phyloP scores from a whole-genome alignment of 2,113 vertebrate species.

The Bubo bubo region DNA sequence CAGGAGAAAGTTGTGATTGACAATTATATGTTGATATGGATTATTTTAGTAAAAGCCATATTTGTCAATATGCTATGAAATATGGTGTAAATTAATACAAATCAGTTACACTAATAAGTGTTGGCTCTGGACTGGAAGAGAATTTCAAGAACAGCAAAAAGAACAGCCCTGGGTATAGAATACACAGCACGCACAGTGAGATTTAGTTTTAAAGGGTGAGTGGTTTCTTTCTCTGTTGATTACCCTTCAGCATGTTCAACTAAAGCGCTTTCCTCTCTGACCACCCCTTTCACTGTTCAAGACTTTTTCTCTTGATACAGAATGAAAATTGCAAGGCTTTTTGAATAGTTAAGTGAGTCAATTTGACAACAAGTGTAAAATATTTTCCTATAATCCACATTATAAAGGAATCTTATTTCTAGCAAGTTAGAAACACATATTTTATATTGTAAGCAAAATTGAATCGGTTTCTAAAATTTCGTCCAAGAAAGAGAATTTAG shows the following conservation, averaged over 20 bases:
- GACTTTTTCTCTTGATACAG: background rate
- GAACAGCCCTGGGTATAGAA: background rate
- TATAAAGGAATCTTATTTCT: background rate
- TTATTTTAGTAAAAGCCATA: background rate
- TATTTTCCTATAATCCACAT: background rate
- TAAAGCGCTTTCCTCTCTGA: background rate
- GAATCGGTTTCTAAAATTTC: background rate
- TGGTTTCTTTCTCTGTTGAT: constrained; percentile 22
- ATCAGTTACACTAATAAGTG: background rate
- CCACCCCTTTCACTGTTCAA: background rate
- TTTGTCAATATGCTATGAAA: background rate
- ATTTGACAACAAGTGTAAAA: constrained; percentile 17
- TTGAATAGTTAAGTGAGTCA: background rate
- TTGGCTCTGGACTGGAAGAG: background rate
- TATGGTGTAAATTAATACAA: background rate
- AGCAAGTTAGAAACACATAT: background rate
- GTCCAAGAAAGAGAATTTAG: background rate
- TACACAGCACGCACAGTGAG: background rate
- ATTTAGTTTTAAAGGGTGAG: constrained; percentile 6
- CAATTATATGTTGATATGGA: background rate
- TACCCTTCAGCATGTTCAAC: background rate
- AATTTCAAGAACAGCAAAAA: background rate
- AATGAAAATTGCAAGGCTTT: constrained; percentile 39
- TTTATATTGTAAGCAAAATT: background rate
- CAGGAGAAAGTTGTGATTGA: background rate